Percentiles rank a stretch among this genome's conserved stretches.
Evolutionary conservation across 2,113 vertebrate species (phyloP).

Genomic region (Carassius auratus): DNA sequence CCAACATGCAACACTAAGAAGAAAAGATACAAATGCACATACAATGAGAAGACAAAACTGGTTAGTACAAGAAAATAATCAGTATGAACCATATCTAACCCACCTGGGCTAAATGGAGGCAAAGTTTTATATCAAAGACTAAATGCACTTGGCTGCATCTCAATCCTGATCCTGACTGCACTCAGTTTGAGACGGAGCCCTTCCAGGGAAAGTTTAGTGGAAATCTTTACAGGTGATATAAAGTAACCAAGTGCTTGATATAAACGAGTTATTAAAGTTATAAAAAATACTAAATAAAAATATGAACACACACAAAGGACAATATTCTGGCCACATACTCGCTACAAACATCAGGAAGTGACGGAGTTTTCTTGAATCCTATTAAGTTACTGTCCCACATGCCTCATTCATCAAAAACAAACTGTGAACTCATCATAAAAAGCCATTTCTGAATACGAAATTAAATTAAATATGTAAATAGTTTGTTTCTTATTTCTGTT

Average conservation of each 20-base stretch:
- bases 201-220: not conserved
- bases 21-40: not conserved
- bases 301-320: not conserved
- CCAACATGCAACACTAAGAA: not conserved
- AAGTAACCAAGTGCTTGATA: slow-evolving; percentile 7
- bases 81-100: not conserved
- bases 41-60: not conserved
- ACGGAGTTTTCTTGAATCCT: not conserved
- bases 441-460: no score
- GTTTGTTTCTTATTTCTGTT: no score
- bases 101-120: not conserved
- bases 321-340: slow-evolving; percentile 15
- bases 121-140: not conserved
- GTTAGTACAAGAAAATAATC: not conserved
- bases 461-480: no score
- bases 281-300: slow-evolving; percentile 18
- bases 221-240: not conserved
- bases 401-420: no score
- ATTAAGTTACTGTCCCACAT: no score
- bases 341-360: not conserved
- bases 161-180: not conserved
- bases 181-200: not conserved
- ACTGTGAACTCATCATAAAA: no score
- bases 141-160: not conserved
- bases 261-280: slow-evolving; percentile 4